Base-by-base conservation (phyloP, 2,888 invertebrate species). In the Drosophila kambysellisi region DNA sequence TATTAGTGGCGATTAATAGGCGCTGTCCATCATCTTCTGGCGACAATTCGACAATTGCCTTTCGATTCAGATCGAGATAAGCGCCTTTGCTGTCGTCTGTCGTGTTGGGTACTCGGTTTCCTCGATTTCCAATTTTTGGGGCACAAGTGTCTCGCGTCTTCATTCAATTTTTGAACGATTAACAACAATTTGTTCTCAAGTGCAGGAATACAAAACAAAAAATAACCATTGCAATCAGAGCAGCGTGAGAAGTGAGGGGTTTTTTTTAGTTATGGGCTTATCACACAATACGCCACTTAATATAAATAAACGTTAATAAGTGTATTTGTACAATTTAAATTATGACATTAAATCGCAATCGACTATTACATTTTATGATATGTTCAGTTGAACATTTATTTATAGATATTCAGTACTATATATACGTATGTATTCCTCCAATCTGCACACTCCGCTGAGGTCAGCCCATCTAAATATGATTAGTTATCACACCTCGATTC, bases 1-100 rank as follows among this genome's bases (percentile, higher is more conserved):
- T 90, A 90, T 91, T 91, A 91, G 89, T 72, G 84, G 77, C 90
- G 90, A 91, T 91, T 91, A 91, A 90, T 89, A 89, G 77, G 82
- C 83, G 82, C 82, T 89, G 91, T 90, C 89, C 85, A 90, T 90
- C 90, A 91, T 90, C 87, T 83, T 79, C 71, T 62, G 66, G 59
- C 76, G 79, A 83, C 79, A 81, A 85, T 81, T 86, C 76, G 79
- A 83, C 79, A 81, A 85, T 88, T 86, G 89, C 79, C 79, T 75
- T 81, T 73, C 75, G 81, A 81, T 78, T 83, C 46, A 60, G 83
- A 79, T 79, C 51, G 74, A 65, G 89, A 74, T 81, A 81, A 71
- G 53, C 63, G 7, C 69, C 76, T 70, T 60, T 60, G 62, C 56
- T 67, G 70, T 60, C 64, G 78, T 54, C 43, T 35, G 29, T 25